Evolutionary conservation across 2,113 vertebrate genomes (phyloP), one percentile per base, ranked within the genome.

Genomic region (Thermophis baileyi): DNA sequence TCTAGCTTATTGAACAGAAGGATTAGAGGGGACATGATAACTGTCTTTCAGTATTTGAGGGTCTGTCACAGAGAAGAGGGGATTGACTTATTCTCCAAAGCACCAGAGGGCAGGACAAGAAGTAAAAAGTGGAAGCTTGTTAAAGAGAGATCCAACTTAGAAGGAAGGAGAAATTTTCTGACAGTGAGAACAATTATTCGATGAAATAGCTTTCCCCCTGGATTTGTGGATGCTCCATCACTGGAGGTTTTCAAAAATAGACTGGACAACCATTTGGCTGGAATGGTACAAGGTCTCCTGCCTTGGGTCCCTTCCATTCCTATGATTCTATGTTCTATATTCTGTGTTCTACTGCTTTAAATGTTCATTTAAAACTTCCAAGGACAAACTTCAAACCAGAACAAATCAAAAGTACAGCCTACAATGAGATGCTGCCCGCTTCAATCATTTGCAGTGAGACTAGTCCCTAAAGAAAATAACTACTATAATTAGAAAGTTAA

Each of bases 401-500:
- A 24, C 40, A 54, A 46, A 85, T 46, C 25, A 55, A 27, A 20
- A 44, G 51, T 14, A 22, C 18, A 51, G 7, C 63, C 30, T 35
- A 74, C 57, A n/a, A 53, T 89, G 63, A 3, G 30, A 47, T 16
- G 50, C 25, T 92, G 50, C 27, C 16, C 46, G 24, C 24, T 74
- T 53, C 87, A 81, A 51, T 44, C n/a, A 40, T 57, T 25, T 8
- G 27, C 46, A 20, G 22, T 6, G 51, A 81, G 74, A n/a, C 44
- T 4, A 8, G 63, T 46, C 54, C 81, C 24, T 60, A 11, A 89
- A 47, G 69, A 89, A 89, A 92, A 85, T 46, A 89, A n/a, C 69
- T 49, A 24, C 12, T 93, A 16, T 25, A 27, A 95, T 95, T 94
- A 96, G 93, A 95, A 94, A 96, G 95, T 97, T 95, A 96, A 96